phyloP scores from a whole-genome alignment of 2,113 vertebrate species.

The Cathartes aura region DNA sequence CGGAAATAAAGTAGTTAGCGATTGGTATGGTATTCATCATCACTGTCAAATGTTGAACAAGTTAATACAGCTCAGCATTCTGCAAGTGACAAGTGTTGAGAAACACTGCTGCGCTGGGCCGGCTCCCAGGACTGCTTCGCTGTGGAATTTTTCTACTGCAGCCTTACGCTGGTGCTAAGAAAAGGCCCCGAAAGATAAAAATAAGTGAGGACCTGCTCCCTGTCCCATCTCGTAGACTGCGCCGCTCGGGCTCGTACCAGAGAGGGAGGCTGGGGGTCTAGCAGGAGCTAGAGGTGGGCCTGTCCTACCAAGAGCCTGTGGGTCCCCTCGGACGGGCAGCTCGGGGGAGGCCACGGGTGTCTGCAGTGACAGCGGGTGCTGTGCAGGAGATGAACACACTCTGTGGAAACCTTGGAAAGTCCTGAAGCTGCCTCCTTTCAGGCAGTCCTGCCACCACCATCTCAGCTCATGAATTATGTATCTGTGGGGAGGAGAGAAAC shows the following conservation, averaged over 20 bases:
- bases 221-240: rapidly evolving
- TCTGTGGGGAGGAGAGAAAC: not conserved
- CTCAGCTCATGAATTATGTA: not conserved
- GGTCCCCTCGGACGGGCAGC: not conserved
- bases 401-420: not conserved
- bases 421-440: not conserved
- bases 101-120: not conserved
- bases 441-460: not conserved
- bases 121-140: not conserved
- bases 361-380: not conserved
- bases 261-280: not conserved
- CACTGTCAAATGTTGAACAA: not conserved
- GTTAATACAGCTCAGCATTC: not conserved
- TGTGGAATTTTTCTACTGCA: not conserved
- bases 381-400: not conserved
- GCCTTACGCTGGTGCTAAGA: not conserved
- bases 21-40: not conserved
- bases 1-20: not conserved
- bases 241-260: rapidly evolving
- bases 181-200: not conserved
- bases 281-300: not conserved
- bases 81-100: not conserved
- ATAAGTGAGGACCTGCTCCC: not conserved
- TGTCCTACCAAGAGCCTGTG: not conserved
- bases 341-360: rapidly evolving